Conservation (phyloP, 2,888 invertebrate genomes). For the Blera fallax region DNA sequence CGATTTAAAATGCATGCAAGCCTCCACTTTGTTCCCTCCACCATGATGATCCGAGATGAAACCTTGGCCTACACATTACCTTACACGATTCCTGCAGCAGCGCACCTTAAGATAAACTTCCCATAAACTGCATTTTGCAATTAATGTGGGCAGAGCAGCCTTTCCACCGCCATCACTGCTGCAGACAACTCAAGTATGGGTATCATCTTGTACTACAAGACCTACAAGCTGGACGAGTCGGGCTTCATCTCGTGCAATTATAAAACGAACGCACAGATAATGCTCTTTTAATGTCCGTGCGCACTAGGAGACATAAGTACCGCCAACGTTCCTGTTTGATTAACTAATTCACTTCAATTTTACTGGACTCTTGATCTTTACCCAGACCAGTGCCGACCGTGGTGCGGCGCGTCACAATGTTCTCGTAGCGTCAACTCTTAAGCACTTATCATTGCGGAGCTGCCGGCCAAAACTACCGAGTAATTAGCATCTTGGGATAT, state of each 20-base stretch:
- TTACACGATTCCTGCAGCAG: not conserved
- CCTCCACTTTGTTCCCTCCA: not conserved
- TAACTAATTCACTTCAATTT: slow-evolving; percentile 62
- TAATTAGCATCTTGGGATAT: slow-evolving; percentile 59
- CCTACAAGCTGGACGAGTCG: slow-evolving; percentile 25
- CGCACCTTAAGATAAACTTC: not conserved
- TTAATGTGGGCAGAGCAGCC: slow-evolving; percentile 3
- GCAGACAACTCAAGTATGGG: not conserved
- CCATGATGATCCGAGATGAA: slow-evolving; percentile 27
- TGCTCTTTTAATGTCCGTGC: slow-evolving; percentile 67
- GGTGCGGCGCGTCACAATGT: not conserved
- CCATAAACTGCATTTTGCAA: not conserved
- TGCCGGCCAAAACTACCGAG: slow-evolving; percentile 44
- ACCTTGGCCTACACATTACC: slow-evolving; percentile 36
- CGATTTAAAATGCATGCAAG: slow-evolving; percentile 36
- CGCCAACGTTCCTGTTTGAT: slow-evolving; percentile 67
- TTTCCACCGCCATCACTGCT: not conserved
- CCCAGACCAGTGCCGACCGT: not conserved
- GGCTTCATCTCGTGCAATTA: slow-evolving; percentile 40
- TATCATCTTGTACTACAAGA: slow-evolving; percentile 49
- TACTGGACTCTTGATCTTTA: slow-evolving; percentile 31
- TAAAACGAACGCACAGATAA: slow-evolving; percentile 63
- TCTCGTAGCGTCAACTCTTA: not conserved
- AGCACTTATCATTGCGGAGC: slow-evolving; percentile 35
- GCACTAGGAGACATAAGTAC: slow-evolving; percentile 52